phyloP scores from a whole-genome alignment of 1,140 invertebrate species.

The Plutomurus gul region DNA sequence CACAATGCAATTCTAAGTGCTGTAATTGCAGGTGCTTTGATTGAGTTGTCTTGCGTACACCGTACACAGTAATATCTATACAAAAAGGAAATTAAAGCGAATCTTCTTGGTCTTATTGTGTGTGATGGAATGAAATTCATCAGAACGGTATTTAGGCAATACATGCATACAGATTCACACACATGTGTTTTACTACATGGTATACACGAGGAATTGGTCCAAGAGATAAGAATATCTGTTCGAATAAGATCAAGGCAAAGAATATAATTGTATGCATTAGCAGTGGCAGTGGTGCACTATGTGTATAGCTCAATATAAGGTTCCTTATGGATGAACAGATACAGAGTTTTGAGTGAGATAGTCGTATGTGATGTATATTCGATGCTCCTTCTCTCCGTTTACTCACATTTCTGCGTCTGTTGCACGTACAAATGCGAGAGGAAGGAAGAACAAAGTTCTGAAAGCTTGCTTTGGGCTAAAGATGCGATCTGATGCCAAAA shows the following conservation, averaged over 20 bases:
- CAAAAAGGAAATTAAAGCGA: too few species aligned
- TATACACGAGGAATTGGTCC: background rate
- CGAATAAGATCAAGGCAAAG: conserved; percentile 18
- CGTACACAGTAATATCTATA: too few species aligned
- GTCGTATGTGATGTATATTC: too few species aligned
- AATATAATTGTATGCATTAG: background rate
- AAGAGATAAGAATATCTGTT: background rate
- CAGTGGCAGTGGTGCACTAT: background rate
- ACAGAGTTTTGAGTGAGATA: too few species aligned
- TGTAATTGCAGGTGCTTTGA: too few species aligned
- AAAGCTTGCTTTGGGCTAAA: background rate
- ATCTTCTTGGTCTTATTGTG: too few species aligned
- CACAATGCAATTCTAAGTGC: too few species aligned
- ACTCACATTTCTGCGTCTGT: background rate
- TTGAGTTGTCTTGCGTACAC: too few species aligned
- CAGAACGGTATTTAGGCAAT: too few species aligned
- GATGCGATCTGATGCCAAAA: conserved; percentile 12
- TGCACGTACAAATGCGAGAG: background rate
- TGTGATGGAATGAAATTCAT: too few species aligned
- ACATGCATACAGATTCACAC: background rate
- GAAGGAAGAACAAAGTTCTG: too few species aligned
- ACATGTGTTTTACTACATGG: background rate
- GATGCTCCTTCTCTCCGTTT: too few species aligned
- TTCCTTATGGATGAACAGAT: background rate
- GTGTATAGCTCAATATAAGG: background rate